phyloP scores from a whole-genome alignment of 1,140 invertebrate genomes.

The Apolygus lucorum region DNA sequence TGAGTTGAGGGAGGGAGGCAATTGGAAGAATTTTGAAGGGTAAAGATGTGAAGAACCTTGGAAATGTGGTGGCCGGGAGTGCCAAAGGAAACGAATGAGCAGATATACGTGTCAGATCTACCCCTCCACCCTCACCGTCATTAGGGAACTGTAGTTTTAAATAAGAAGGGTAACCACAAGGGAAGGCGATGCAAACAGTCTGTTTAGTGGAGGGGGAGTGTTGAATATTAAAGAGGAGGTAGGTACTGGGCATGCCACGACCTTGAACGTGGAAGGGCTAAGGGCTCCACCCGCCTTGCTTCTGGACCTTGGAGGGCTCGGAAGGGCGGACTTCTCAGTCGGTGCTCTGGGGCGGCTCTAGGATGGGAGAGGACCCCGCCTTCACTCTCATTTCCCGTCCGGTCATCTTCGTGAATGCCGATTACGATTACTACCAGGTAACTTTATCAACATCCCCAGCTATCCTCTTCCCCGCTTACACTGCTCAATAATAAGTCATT shows the following conservation, averaged over 20 bases:
- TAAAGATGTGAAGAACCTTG: neutral
- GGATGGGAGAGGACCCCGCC: slow-evolving; percentile 18
- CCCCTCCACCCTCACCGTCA: neutral
- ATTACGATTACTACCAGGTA: slow-evolving; percentile 3
- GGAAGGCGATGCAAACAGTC: neutral
- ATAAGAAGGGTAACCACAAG: neutral
- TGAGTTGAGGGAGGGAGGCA: too few relatives aligned
- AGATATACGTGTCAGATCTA: neutral
- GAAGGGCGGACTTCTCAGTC: neutral
- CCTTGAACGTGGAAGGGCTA: neutral
- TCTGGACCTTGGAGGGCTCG: neutral
- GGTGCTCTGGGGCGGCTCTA: neutral
- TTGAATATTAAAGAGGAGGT: neutral
- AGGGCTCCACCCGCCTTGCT: neutral
- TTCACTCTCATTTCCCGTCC: slow-evolving; percentile 30
- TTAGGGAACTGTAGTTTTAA: neutral
- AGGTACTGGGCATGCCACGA: neutral
- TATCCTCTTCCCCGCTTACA: too few relatives aligned
- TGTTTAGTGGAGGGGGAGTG: too few relatives aligned
- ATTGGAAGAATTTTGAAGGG: neutral
- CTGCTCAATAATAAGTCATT: too few relatives aligned
- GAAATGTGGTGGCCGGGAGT: neutral
- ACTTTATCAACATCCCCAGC: too few relatives aligned
- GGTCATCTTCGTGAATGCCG: slow-evolving; percentile 18
- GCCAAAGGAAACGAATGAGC: neutral